Conservation (phyloP, 2,113 vertebrate species). For the Azemiops feae region DNA sequence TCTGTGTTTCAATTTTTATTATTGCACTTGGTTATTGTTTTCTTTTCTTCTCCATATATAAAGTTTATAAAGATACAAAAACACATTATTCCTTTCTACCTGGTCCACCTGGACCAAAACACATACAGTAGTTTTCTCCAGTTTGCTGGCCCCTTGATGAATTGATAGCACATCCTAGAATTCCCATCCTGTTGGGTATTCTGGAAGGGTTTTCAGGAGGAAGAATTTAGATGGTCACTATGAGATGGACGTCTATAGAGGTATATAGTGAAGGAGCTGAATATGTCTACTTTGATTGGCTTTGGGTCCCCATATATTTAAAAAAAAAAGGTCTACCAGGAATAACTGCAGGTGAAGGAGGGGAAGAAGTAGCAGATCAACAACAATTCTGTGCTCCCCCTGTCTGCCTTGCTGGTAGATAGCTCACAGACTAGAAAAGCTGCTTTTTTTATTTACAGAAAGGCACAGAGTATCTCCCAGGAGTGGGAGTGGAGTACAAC, state of each 20-base stretch:
- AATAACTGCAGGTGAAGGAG: fast-evolving
- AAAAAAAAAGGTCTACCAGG: background rate
- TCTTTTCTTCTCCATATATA: background rate
- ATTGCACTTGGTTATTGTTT: background rate
- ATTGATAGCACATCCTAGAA: background rate
- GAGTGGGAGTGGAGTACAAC: background rate
- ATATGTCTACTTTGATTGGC: background rate
- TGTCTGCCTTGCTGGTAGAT: background rate
- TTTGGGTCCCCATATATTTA: background rate
- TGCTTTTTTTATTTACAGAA: constrained; percentile 50
- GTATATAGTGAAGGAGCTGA: too few relatives aligned
- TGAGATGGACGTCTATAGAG: background rate
- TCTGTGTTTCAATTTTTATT: background rate
- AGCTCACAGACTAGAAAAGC: background rate
- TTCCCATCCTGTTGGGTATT: background rate
- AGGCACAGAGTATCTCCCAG: constrained; percentile 10
- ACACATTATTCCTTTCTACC: background rate
- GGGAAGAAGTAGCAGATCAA: background rate
- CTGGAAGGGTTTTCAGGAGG: background rate
- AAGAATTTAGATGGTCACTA: background rate
- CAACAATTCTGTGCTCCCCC: fast-evolving
- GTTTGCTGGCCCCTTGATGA: background rate
- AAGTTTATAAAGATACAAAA: background rate
- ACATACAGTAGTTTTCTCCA: background rate
- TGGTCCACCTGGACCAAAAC: background rate